Evolutionary conservation across 1,140 invertebrate species (phyloP), one percentile per base, ranked within the genome.

Genomic region (Drosophila bocki): DNA sequence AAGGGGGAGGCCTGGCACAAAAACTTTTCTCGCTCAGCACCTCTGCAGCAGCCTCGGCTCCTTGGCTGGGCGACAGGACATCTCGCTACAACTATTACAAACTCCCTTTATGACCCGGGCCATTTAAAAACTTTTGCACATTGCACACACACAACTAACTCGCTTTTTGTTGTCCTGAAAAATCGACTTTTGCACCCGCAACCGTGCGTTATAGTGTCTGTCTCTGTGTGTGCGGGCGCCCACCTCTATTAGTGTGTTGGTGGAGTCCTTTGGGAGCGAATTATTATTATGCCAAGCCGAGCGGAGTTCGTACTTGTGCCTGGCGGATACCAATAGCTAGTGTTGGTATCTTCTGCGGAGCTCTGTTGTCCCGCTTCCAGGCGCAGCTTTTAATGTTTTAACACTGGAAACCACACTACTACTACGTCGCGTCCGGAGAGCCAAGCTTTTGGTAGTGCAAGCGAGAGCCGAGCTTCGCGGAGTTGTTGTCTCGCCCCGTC

Each of bases 301-400:
- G 79, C 81, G 87, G 74, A 78, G 74, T 85, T 74, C 57, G 71
- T 60, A 74, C 47, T 59, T 69, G 78, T 68, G 53, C 60, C 60
- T 62, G 74, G 48, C 83, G 78, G 85, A 90, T 90, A 90, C 85
- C 81, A 90, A 90, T 82, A 90, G 85, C 79, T 90, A 79, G 81
- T 85, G 85, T 88, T 88, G 85, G 81, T 87, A 87, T 88, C 80
- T 88, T 87, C 84, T 77, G 80, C 26, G 64, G 64, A 33, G 44
- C 67, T 76, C 62, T 79, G 78, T 80, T 90, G 86, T 81, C 85
- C 80, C 70, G 78, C 83, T 88, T 88, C 85, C 85, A 88, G 78
- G 26, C 47, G 67, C 69, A 88, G 84, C 84, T 88, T 90, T 87
- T 62, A 67, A 87, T 90, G 84, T 87, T 88, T 88, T 69, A 90